Evolutionary conservation across 2,113 vertebrate species (phyloP).

Genomic region (Nannobrachium achirus): DNA sequence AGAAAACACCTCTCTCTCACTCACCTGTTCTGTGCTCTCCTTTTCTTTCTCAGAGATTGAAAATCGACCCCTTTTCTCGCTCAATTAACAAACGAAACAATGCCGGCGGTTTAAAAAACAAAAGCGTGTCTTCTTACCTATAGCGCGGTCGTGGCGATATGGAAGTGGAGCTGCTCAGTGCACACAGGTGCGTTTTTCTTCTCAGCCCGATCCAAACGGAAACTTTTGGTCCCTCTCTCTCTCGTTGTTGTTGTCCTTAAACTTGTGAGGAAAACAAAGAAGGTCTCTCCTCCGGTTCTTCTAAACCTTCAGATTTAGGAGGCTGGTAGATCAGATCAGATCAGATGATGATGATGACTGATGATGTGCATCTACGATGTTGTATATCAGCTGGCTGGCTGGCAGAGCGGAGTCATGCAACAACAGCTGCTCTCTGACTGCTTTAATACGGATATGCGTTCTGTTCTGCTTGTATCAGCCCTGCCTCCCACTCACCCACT

Average conservation of each 20-base stretch:
- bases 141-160: slow-evolving; percentile 53
- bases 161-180: slow-evolving; percentile 57
- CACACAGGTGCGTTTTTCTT: slow-evolving; percentile 28
- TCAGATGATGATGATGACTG: no score
- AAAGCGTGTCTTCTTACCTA: slow-evolving; percentile 67
- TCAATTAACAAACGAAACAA: no score
- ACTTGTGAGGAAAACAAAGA: background rate
- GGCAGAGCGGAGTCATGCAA: slow-evolving; percentile 27
- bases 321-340: background rate
- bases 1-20: no score
- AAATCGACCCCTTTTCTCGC: no score
- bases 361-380: background rate
- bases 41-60: no score
- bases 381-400: background rate
- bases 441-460: slow-evolving; percentile 54
- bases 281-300: background rate
- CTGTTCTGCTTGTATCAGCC: slow-evolving; percentile 63
- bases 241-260: background rate
- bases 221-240: slow-evolving; percentile 43
- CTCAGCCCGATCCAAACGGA: slow-evolving; percentile 56
- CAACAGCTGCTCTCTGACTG: slow-evolving; percentile 47
- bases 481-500: slow-evolving; percentile 67
- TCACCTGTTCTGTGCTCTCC: no score
- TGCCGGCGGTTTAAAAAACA: no score
- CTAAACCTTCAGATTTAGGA: background rate